A percentile compares a stretch with the other conserved stretches of the same genome.
phyloP scores from a whole-genome alignment of 1,140 invertebrate genomes.

The Bombus sibiricus region DNA sequence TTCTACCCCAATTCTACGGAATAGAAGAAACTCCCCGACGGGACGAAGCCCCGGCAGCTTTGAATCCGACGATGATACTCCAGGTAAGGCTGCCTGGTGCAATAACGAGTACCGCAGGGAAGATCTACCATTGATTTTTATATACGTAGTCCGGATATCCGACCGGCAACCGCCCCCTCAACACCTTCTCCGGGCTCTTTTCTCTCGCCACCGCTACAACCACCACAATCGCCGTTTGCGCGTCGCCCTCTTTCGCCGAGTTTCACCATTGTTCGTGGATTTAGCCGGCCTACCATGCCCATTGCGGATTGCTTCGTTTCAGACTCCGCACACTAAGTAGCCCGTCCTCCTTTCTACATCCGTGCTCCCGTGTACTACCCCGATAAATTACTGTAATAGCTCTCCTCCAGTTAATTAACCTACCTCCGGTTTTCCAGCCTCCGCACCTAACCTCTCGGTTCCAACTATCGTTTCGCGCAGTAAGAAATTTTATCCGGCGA shows the following conservation, averaged over 20 bases:
- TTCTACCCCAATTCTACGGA: slow-evolving; percentile 54
- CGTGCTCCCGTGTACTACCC: slow-evolving; percentile 31
- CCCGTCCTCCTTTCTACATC: slow-evolving; percentile 40
- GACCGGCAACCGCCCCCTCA: slow-evolving; percentile 16
- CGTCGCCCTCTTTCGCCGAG: slow-evolving; percentile 41
- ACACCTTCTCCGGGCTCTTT: slow-evolving; percentile 36
- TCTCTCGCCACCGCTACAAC: not conserved
- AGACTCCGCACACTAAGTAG: slow-evolving; percentile 33
- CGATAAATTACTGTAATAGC: slow-evolving; percentile 66
- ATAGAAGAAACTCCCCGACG: slow-evolving; percentile 28
- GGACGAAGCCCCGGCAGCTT: slow-evolving; percentile 14
- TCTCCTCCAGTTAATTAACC: slow-evolving; percentile 64
- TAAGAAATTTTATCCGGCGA: slow-evolving; percentile 32
- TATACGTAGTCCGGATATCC: slow-evolving; percentile 41
- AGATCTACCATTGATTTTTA: slow-evolving; percentile 55
- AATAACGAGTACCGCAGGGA: slow-evolving; percentile 39
- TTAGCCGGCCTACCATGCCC: slow-evolving; percentile 31
- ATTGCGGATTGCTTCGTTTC: slow-evolving; percentile 43
- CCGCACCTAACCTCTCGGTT: no score
- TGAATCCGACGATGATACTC: slow-evolving; percentile 44
- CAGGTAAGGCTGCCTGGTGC: slow-evolving; percentile 31
- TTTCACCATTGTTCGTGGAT: slow-evolving; percentile 47
- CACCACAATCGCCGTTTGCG: not conserved
- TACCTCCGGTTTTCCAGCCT: not conserved
- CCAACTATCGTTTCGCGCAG: slow-evolving; percentile 3